phyloP scores from a whole-genome alignment of 2,797 vertebrate species.

The Acomys russatus region DNA sequence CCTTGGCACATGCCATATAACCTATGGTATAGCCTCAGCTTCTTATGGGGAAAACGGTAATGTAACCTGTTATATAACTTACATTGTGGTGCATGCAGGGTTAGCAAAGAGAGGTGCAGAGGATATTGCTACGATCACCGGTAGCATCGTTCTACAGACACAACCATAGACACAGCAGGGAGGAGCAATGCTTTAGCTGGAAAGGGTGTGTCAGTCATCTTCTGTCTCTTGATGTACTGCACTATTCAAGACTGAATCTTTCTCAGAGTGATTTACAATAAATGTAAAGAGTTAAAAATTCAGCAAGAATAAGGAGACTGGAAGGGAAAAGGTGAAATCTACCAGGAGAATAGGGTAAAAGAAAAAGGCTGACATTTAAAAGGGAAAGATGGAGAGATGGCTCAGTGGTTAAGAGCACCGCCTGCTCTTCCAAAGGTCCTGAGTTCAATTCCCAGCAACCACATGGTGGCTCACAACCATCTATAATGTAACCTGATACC shows the following conservation, averaged over 20 bases:
- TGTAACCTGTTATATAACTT: not conserved
- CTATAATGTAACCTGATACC: no score
- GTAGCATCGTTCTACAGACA: not conserved
- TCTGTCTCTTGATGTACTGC: not conserved
- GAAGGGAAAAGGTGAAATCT: not conserved
- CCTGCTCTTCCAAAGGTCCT: no score
- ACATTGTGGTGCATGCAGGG: not conserved
- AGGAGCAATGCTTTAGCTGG: not conserved
- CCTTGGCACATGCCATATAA: slow-evolving; percentile 16
- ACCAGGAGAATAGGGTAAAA: not conserved
- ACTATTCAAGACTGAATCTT: not conserved
- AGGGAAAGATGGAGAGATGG: no score
- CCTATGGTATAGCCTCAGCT: not conserved
- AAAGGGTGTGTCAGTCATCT: fast-evolving
- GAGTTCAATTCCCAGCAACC: no score
- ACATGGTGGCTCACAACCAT: no score
- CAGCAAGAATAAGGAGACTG: not conserved
- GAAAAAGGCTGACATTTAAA: not conserved
- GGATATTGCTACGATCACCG: no score
- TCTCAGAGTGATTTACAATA: not conserved
- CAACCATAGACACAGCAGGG: not conserved
- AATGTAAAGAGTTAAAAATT: not conserved
- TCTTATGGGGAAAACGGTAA: not conserved
- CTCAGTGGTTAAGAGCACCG: no score
- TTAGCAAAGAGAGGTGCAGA: not conserved